Conservation (phyloP, 2,113 vertebrate species). For the Actenoides hombroni region DNA sequence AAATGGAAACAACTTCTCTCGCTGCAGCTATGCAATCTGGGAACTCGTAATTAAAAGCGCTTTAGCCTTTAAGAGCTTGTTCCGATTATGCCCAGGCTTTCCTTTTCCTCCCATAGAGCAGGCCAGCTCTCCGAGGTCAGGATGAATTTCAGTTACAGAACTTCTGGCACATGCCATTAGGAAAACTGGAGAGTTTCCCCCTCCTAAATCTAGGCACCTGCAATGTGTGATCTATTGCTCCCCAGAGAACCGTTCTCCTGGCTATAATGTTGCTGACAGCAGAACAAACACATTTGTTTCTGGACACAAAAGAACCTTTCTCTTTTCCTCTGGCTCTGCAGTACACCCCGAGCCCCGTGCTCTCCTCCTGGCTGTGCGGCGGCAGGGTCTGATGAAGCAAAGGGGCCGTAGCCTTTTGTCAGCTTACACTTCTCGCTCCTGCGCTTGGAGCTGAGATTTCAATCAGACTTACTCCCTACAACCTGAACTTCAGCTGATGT, state of each 20-base stretch:
- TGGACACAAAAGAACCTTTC: constrained; percentile 21
- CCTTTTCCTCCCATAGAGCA: neutral
- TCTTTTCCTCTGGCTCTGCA: neutral
- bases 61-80: neutral
- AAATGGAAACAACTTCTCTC: constrained; percentile 10
- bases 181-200: constrained; percentile 58
- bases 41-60: neutral
- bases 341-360: neutral
- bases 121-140: constrained; percentile 31
- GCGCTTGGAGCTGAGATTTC: neutral
- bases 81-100: neutral
- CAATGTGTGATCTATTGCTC: constrained; percentile 49
- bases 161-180: neutral
- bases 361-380: neutral
- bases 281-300: constrained; percentile 64
- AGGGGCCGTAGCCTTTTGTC: neutral
- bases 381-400: neutral
- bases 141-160: constrained; percentile 59
- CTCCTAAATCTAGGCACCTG: constrained; percentile 66
- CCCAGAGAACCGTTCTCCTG: constrained; percentile 37
- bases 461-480: neutral
- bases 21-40: neutral
- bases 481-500: neutral
- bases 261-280: constrained; percentile 37
- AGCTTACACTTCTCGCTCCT: neutral